phyloP scores from a whole-genome alignment of 2,113 vertebrate species.

The Ellobius talpinus region DNA sequence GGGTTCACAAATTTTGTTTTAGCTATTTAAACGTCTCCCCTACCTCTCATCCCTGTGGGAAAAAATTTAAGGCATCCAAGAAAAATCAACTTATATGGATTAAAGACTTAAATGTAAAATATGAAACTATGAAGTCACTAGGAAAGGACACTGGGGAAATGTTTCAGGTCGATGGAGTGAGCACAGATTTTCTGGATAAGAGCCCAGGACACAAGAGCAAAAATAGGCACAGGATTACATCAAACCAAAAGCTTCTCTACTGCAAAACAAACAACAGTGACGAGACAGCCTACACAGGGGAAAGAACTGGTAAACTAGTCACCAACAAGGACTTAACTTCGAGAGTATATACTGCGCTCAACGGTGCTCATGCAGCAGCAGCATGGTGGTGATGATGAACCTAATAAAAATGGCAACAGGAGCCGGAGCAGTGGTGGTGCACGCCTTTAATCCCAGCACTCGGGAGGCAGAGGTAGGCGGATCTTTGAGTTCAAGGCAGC shows the following conservation, averaged over 20 bases:
- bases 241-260: not conserved
- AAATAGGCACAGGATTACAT: not conserved
- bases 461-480: too few species aligned
- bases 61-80: not conserved
- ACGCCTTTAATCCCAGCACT: too few species aligned
- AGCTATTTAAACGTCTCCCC: not conserved
- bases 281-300: not conserved
- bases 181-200: constrained; percentile 4
- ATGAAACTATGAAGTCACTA: not conserved
- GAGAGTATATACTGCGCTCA: not conserved
- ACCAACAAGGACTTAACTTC: not conserved
- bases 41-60: not conserved
- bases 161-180: not conserved
- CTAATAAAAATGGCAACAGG: not conserved
- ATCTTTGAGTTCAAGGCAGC: too few species aligned
- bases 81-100: not conserved
- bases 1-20: not conserved
- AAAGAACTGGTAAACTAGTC: not conserved
- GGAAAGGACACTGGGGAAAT: not conserved
- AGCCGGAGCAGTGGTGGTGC: too few species aligned
- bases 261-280: not conserved
- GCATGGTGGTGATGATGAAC: too few species aligned
- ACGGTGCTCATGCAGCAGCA: not conserved
- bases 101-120: not conserved
- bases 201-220: not conserved